Evolutionary conservation across 2,113 vertebrate species (phyloP), one percentile per base, ranked within the genome.

Genomic region (Meles meles): DNA sequence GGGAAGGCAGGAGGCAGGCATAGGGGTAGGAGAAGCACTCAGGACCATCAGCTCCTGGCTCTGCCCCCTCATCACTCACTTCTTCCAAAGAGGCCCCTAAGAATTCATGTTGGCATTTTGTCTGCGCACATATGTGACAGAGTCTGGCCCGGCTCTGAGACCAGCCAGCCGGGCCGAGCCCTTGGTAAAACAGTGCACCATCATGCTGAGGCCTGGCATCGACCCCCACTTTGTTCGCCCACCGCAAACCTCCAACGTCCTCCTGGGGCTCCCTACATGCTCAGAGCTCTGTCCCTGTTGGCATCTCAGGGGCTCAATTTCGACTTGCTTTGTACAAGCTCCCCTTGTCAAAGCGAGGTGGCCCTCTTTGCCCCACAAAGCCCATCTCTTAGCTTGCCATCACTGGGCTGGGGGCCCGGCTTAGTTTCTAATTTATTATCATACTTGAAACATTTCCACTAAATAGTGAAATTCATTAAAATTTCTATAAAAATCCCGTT

Each of bases 51-150:
- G 20, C 83, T 42, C 37, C n/a, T 21, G 6, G 31, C 6, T 6
- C 7, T 1, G 65, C 23, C 27, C 37, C 23, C 14, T 0, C 1
- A 1, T 1, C 77, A 44, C 63, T 15, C 1, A 11, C 42, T 14
- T 65, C 3, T n/a, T n/a, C 15, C 2, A 2, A 10, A 1, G 77
- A 77, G 13, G 0, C 7, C 57, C 25, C 2, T 2, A 2, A 13
- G 5, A 15, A 55, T 3, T 29, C 31, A 2, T 0, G 17, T 27
- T 25, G 5, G 17, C 27, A 1, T 2, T n/a, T 20, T 10, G 57
- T 13, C 72, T 37, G 20, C 21, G 7, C 7, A 2, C 3, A 2
- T 23, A 57, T 20, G 0, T 21, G 55, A 79, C 12, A 67, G 57
- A 7, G 42, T 34, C 74, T 17, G 21, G 39, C 57, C n/a, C n/a